Evolutionary conservation across 2,888 invertebrate genomes (phyloP).

Genomic region (Lasioglossum villosulum): DNA sequence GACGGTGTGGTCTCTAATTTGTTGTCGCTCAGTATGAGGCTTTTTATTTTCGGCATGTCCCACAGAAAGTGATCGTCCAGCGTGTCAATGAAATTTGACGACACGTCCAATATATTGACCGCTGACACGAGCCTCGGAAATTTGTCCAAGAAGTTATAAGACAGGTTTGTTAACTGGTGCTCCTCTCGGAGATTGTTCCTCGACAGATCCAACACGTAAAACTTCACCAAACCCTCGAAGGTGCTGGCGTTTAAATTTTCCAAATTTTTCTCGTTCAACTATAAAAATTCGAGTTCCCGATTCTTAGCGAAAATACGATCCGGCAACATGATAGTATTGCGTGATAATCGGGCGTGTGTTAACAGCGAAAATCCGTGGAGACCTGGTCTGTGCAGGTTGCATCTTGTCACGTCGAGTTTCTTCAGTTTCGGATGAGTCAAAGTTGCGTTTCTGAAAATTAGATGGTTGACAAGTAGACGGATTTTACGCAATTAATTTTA

Average conservation of each 20-base stretch:
- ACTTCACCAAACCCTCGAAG: conserved; percentile 86
- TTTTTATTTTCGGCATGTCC: conserved; percentile 86
- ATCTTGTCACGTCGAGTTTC: conserved; percentile 78
- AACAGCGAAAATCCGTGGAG: conserved; percentile 88
- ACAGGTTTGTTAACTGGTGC: conserved; percentile 87
- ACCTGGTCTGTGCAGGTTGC: conserved; percentile 83
- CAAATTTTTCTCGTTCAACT: conserved; percentile 89
- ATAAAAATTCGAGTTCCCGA: conserved; percentile 87
- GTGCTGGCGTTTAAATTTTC: conserved; percentile 87
- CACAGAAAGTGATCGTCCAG: conserved; percentile 67
- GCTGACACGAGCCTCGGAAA: conserved; percentile 73
- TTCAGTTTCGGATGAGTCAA: conserved; percentile 76
- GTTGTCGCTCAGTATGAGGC: conserved; percentile 89
- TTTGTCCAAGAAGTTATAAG: conserved; percentile 80
- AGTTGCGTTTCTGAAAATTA: conserved; percentile 72
- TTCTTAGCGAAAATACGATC: conserved; percentile 88
- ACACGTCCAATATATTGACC: conserved; percentile 72
- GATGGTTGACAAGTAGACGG: background rate
- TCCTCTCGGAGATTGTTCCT: conserved; percentile 88
- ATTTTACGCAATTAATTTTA: background rate
- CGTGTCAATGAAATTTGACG: conserved; percentile 73
- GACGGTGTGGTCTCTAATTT: conserved; percentile 88
- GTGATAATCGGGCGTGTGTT: conserved; percentile 86
- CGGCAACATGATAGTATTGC: conserved; percentile 88
- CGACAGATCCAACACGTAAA: conserved; percentile 89